These are phyloP conservation scores for Drosophila lacicola DNA, from an alignment of 2,888 invertebrate genomes.

Conservation along the genomic window DNA sequence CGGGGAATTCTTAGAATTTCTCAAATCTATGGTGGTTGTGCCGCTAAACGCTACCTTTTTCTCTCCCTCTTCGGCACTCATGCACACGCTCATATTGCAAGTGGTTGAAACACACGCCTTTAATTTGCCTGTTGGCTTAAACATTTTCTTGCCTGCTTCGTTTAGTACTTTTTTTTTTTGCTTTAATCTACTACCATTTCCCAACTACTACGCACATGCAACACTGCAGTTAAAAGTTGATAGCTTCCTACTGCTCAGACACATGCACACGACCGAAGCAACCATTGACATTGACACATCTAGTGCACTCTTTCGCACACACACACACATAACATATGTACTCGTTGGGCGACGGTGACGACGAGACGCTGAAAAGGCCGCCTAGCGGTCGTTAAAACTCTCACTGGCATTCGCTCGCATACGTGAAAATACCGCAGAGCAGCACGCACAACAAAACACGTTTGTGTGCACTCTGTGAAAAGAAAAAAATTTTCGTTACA, in stretches of 20 bases:
- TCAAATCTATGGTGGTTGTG: slow-evolving; percentile 33
- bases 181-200: slow-evolving; percentile 60
- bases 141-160: slow-evolving; percentile 27
- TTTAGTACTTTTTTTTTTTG: slow-evolving; percentile 19
- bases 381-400: slow-evolving; percentile 64
- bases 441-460: slow-evolving; percentile 69
- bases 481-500: slow-evolving; percentile 52
- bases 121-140: slow-evolving; percentile 47
- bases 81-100: slow-evolving; percentile 39
- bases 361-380: slow-evolving; percentile 68
- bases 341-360: slow-evolving; percentile 38
- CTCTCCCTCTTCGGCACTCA: slow-evolving; percentile 7
- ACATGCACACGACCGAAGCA: slow-evolving; percentile 41
- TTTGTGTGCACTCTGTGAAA: slow-evolving; percentile 63
- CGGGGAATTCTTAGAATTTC: slow-evolving; percentile 19
- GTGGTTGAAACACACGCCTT: slow-evolving; percentile 62
- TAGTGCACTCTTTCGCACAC: slow-evolving; percentile 65
- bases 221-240: slow-evolving; percentile 63
- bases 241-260: slow-evolving; percentile 49
- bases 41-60: slow-evolving; percentile 12
- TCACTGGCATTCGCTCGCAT: slow-evolving; percentile 57
- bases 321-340: slow-evolving; percentile 3
- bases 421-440: slow-evolving; percentile 69
- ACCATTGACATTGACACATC: slow-evolving; percentile 71
- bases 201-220: slow-evolving; percentile 53